Evolutionary conservation across 2,888 invertebrate genomes (phyloP).

Genomic region (Eledone cirrhosa): DNA sequence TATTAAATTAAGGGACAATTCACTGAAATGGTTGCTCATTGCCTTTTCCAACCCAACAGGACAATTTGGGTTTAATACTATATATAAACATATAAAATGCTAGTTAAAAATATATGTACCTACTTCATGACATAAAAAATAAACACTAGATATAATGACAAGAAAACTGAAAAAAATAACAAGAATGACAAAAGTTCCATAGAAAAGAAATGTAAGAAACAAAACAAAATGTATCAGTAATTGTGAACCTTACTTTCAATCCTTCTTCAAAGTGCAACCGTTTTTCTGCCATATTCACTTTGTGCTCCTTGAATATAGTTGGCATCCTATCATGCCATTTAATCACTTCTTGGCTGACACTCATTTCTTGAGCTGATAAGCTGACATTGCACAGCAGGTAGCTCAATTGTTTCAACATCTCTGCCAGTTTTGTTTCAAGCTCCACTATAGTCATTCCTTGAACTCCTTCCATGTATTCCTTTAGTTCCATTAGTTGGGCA

Average conservation of each 20-base stretch:
- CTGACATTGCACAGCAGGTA: slow-evolving; percentile 85
- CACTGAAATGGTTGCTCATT: too few species aligned
- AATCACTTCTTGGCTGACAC: slow-evolving; percentile 86
- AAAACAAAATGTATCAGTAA: too few species aligned
- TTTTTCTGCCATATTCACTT: slow-evolving; percentile 82
- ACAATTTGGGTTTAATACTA: too few species aligned
- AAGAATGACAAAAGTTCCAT: too few species aligned
- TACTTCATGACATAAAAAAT: too few species aligned
- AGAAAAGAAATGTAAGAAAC: too few species aligned
- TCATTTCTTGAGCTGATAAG: slow-evolving; percentile 85
- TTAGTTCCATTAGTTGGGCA: slow-evolving; percentile 83
- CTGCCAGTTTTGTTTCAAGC: slow-evolving; percentile 80
- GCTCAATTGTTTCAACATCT: slow-evolving; percentile 71
- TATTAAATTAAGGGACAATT: too few species aligned
- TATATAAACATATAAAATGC: too few species aligned
- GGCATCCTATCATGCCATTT: slow-evolving; percentile 87
- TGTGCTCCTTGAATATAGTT: slow-evolving; percentile 83
- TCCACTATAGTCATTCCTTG: slow-evolving; percentile 76
- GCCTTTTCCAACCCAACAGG: too few species aligned
- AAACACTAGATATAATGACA: too few species aligned
- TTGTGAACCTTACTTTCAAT: slow-evolving; percentile 71
- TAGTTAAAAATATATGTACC: too few species aligned
- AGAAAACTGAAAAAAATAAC: too few species aligned
- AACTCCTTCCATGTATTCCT: slow-evolving; percentile 79
- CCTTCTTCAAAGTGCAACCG: slow-evolving; percentile 85